These are phyloP conservation scores for Frieseomelitta varia DNA, from an alignment of 1,140 invertebrate species.

Conservation along the genomic window DNA sequence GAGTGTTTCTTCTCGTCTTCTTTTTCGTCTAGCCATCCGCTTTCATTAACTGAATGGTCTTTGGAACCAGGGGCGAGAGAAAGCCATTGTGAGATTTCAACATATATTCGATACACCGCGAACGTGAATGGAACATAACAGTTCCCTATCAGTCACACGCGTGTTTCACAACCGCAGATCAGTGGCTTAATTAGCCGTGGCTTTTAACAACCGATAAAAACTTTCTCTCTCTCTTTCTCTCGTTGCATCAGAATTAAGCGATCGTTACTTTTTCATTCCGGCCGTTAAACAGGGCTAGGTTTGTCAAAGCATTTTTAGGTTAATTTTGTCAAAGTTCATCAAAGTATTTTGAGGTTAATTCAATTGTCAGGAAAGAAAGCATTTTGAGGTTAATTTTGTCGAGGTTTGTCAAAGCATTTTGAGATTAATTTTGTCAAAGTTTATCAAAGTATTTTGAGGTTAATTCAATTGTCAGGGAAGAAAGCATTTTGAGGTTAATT, in stretches of 20 bases:
- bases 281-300: background rate
- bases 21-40: slow-evolving; percentile 51
- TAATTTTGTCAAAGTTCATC: too few relatives aligned
- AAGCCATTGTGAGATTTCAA: slow-evolving; percentile 27
- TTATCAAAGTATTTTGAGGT: too few relatives aligned
- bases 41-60: slow-evolving; percentile 42
- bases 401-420: too few relatives aligned
- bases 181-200: background rate
- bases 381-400: too few relatives aligned
- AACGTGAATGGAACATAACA: slow-evolving; percentile 30
- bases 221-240: too few relatives aligned
- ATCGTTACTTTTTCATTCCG: background rate
- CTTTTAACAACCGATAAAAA: slow-evolving; percentile 6
- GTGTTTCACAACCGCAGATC: slow-evolving; percentile 7
- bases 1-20: slow-evolving; percentile 47
- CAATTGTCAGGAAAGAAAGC: too few relatives aligned
- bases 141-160: background rate
- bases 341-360: too few relatives aligned
- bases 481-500: too few relatives aligned
- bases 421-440: too few relatives aligned
- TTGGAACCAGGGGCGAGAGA: slow-evolving; percentile 7
- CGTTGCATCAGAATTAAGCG: background rate
- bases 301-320: too few relatives aligned
- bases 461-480: background rate
- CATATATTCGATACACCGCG: background rate